Evolutionary conservation across 2,888 invertebrate species (phyloP), one percentile per base, ranked within the genome.

Genomic region (Zhuqinia jingwanae): DNA sequence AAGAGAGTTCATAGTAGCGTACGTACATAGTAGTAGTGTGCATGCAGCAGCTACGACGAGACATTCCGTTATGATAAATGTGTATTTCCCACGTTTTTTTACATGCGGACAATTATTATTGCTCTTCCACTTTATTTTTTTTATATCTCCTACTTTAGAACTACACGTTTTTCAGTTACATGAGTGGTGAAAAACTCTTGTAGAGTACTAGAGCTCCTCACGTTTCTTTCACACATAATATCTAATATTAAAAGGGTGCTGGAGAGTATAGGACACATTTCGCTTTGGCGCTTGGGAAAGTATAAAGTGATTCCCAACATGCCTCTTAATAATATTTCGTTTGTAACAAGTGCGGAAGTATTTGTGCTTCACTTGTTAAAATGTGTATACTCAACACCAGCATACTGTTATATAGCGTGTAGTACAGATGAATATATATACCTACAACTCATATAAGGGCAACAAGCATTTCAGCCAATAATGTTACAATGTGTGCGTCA

Each of bases 401-500:
- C n/a, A 36, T 36, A 36, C 36, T 36, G 53, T 53, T 53, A 53
- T 75, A 75, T 77, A 36, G 20, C 60, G 36, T 30, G 45, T 77
- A 42, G 17, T 8, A 5, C 6, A 17, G 17, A 8, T 56, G 56
- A 56, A 56, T 8, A 56, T 8, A 56, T 11, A 56, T 56, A 56
- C 17, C 56, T 11, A 53, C 36, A 36, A 3, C 8, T 36, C 36
- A 36, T 36, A 36, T 6, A 8, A 13, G n/a, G 6, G 68, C 22
- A 68, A 13, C 0, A 68, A 11, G 20, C 17, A 50, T 45, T 3
- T 1, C 42, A 83, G 60, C 56, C 77, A 78, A 75, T 87, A 83
- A 65, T 65, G 70, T 81, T 36, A 63, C 58, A 68, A 79, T 81
- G 70, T 78, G 25, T 82, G 75, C 78, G 80, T 83, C 42, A 20